Evolutionary conservation across 1,140 invertebrate genomes (phyloP).

Genomic region (Nasonia giraulti): DNA sequence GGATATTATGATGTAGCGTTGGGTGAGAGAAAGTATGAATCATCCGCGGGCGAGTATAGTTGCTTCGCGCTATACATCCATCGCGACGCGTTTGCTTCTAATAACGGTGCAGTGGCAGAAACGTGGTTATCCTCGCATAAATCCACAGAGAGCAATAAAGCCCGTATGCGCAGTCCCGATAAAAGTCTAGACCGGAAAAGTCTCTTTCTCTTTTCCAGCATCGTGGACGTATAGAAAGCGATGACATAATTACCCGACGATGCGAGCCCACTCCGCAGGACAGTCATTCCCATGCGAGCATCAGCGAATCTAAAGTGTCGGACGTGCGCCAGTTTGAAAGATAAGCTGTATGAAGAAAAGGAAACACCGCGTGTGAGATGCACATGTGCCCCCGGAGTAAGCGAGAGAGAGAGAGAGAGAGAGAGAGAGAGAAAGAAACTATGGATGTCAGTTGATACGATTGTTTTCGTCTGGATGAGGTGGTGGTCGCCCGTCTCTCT

Average conservation of each 20-base stretch:
- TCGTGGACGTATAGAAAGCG: not conserved
- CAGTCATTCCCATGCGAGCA: conserved; percentile 43
- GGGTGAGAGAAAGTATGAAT: not conserved
- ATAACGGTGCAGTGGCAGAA: no score
- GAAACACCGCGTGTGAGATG: not conserved
- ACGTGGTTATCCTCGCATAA: no score
- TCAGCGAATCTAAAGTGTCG: conserved; percentile 34
- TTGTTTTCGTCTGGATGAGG: conserved; percentile 57
- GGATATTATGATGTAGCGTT: not conserved
- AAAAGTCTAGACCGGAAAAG: not conserved
- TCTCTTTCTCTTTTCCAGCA: not conserved
- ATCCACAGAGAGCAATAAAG: not conserved
- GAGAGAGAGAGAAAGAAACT: conserved; percentile 19
- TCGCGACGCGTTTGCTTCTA: no score
- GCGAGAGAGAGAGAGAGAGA: no score
- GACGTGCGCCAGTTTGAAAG: conserved; percentile 12
- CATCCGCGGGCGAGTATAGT: not conserved
- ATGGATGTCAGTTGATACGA: conserved; percentile 55
- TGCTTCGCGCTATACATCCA: no score
- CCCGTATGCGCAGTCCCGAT: not conserved
- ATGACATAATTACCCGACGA: conserved; percentile 26
- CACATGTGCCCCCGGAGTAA: not conserved
- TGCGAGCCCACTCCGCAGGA: not conserved
- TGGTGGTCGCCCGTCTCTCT: not conserved
- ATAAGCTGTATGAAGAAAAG: not conserved